Percentiles rank a stretch among this genome's conserved stretches.
Evolutionary conservation across 1,140 invertebrate genomes (phyloP).

Genomic region (Thaumetopoea pityocampa): DNA sequence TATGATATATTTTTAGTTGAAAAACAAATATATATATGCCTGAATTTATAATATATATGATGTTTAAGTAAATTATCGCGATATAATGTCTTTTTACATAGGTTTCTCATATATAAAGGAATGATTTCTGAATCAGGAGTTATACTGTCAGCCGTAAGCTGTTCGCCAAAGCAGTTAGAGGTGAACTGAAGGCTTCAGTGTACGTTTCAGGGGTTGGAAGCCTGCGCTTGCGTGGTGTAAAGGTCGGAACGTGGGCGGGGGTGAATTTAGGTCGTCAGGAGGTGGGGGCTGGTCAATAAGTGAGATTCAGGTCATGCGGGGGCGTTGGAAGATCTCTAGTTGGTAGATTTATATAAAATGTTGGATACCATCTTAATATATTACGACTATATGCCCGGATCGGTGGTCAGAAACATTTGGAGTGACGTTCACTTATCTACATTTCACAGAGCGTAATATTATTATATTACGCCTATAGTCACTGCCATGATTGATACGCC

Average conservation of each 20-base stretch:
- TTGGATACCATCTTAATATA: too few relatives aligned
- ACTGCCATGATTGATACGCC: too few relatives aligned
- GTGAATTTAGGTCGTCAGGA: slow-evolving; percentile 22
- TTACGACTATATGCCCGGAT: too few relatives aligned
- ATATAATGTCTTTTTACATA: slow-evolving; percentile 27
- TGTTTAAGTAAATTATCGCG: slow-evolving; percentile 5
- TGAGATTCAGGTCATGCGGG: slow-evolving; percentile 41
- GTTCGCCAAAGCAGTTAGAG: slow-evolving; percentile 11
- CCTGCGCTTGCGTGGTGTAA: slow-evolving; percentile 47
- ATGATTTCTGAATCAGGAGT: not conserved
- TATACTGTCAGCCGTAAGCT: slow-evolving; percentile 5
- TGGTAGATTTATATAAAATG: too few relatives aligned
- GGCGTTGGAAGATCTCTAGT: too few relatives aligned
- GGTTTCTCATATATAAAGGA: slow-evolving; percentile 61
- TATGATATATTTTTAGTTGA: slow-evolving; percentile 69
- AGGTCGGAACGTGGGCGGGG: slow-evolving; percentile 46
- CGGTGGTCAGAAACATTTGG: too few relatives aligned
- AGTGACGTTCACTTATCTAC: too few relatives aligned
- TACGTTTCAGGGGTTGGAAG: slow-evolving; percentile 22
- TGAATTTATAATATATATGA: slow-evolving; percentile 34
- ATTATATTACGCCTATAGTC: too few relatives aligned
- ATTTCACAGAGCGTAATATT: too few relatives aligned
- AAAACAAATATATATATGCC: slow-evolving; percentile 59
- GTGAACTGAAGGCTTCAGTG: slow-evolving; percentile 31
- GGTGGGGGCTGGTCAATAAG: slow-evolving; percentile 31